Conservation (phyloP, 2,797 vertebrate species). For the Tarsius wallacei region DNA sequence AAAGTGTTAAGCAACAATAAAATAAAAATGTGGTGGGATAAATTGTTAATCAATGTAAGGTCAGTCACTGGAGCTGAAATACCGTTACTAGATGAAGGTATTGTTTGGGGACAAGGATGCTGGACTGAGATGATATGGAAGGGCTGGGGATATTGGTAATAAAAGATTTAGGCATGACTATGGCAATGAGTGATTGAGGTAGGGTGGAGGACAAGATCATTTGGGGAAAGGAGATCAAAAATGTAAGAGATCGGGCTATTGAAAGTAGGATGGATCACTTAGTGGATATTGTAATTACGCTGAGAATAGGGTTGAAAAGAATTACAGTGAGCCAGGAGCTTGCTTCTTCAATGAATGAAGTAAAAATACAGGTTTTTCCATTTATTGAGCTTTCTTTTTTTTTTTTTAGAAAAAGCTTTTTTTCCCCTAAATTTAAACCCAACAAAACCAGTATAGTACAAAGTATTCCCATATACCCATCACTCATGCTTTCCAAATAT, state of each 20-base stretch:
- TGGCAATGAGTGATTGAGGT: neutral
- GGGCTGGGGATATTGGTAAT: neutral
- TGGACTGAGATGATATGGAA: neutral
- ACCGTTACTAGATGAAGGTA: neutral
- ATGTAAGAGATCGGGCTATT: neutral
- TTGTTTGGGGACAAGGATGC: neutral
- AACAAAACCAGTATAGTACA: conserved; percentile 2
- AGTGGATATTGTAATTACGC: neutral
- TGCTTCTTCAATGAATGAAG: neutral
- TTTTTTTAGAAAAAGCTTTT: neutral
- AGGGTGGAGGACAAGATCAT: neutral
- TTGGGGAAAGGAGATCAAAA: neutral
- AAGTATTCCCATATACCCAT: neutral
- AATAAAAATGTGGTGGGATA: neutral
- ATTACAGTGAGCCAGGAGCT: neutral
- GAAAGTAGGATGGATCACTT: neutral
- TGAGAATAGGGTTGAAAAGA: neutral
- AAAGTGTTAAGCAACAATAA: neutral
- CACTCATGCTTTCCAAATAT: neutral
- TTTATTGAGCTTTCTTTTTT: conserved; percentile 16
- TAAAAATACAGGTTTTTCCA: conserved; percentile 36
- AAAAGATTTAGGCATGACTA: neutral
- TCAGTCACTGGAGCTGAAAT: neutral
- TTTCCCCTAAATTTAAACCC: conserved; percentile 11
- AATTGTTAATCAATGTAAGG: neutral